A percentile compares a stretch with the other conserved stretches of the same genome.
Conservation (phyloP, 1,140 invertebrate genomes). For the Zaprionus tsacasi region DNA sequence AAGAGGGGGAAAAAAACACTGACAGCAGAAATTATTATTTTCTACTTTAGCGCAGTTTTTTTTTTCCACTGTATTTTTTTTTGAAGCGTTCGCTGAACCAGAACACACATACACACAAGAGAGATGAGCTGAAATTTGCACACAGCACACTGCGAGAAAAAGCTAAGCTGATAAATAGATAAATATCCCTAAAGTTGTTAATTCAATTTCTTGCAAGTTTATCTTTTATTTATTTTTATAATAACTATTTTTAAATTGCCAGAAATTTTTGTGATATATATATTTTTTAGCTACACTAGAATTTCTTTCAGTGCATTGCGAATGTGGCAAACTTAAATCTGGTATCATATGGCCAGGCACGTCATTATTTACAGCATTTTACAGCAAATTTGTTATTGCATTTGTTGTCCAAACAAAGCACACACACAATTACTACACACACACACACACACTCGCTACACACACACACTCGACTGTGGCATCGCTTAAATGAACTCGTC, state of each 20-base stretch:
- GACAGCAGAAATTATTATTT: constrained; percentile 30
- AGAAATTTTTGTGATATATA: too few relatives aligned
- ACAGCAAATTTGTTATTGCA: constrained; percentile 45
- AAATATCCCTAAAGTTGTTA: too few relatives aligned
- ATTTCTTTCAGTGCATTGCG: not conserved
- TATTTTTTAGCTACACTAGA: not conserved
- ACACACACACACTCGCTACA: constrained; percentile 1
- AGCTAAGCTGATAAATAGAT: too few relatives aligned
- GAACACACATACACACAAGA: constrained; percentile 48
- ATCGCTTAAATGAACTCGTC: constrained; percentile 70
- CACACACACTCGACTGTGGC: constrained; percentile 4
- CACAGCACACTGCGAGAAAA: constrained; percentile 18
- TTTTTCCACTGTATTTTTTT: constrained; percentile 24
- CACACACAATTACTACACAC: not conserved
- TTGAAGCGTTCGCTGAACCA: constrained; percentile 57
- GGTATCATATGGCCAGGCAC: constrained; percentile 12
- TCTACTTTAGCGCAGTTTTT: not conserved
- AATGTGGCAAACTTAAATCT: not conserved
- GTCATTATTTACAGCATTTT: constrained; percentile 54
- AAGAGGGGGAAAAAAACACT: constrained; percentile 21
- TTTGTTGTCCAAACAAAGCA: constrained; percentile 55
- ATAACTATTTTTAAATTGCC: too few relatives aligned
- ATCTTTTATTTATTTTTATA: too few relatives aligned
- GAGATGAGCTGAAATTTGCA: constrained; percentile 7
- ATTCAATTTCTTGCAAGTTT: too few relatives aligned